phyloP scores from a whole-genome alignment of 23 tunicate species.

The Halocynthia roretzi region DNA sequence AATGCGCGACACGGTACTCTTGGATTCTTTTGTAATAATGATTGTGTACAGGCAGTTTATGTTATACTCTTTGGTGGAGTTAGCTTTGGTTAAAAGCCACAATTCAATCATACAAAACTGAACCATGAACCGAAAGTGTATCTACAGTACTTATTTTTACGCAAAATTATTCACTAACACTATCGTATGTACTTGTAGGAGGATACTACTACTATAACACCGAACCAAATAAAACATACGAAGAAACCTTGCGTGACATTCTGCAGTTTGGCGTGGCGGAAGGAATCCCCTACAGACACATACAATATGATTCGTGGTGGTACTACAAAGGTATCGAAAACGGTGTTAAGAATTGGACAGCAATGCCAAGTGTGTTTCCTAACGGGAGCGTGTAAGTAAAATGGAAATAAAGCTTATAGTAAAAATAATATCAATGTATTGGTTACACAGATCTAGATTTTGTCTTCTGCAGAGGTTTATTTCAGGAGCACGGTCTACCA shows the following conservation, averaged over 20 bases:
- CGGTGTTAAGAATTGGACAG: conserved; percentile 88
- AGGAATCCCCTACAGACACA: conserved; percentile 64
- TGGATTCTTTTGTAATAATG: too few species aligned
- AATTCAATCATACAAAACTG: too few species aligned
- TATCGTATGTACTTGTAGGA: conserved; percentile 23
- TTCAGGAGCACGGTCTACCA: conserved; percentile 58
- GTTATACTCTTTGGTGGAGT: too few species aligned
- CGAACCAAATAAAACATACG: conserved; percentile 75
- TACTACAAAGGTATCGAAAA: conserved; percentile 74
- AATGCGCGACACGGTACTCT: too few species aligned
- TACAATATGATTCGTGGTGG: conserved; percentile 97
- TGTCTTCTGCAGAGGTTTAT: conserved; percentile 36
- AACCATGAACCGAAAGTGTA: too few species aligned
- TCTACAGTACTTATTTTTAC: too few species aligned
- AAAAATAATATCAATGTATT: neutral
- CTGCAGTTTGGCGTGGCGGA: conserved; percentile 28
- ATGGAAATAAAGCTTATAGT: neutral
- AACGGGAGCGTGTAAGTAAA: conserved; percentile 67
- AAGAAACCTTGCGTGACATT: conserved; percentile 67
- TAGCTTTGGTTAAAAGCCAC: too few species aligned
- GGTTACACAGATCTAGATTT: neutral
- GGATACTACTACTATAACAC: conserved; percentile 89
- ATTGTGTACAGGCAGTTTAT: too few species aligned
- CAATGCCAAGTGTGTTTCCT: conserved; percentile 69
- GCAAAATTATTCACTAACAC: too few species aligned